These are phyloP conservation scores for Tipula lateralis DNA, from an alignment of 2,888 invertebrate genomes.

Conservation along the genomic window DNA sequence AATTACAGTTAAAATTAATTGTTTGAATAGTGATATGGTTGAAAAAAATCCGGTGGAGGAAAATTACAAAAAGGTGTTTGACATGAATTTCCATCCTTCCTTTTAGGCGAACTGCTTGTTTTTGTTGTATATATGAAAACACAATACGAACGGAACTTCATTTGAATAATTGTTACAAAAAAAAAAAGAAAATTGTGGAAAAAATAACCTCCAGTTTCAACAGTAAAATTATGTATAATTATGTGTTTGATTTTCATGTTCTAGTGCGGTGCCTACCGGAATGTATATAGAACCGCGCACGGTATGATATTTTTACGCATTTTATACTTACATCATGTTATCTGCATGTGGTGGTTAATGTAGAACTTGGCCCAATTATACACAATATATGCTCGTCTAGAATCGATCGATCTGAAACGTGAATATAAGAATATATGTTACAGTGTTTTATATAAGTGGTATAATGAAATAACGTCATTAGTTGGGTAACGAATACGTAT, in stretches of 20 bases:
- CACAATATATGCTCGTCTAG: neutral
- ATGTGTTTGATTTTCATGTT: constrained; percentile 6
- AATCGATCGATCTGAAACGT: neutral
- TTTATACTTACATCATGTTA: neutral
- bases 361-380: neutral
- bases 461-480: no score
- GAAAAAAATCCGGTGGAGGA: neutral
- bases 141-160: constrained; percentile 19
- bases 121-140: neutral
- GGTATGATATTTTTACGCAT: neutral
- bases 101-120: neutral
- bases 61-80: constrained; percentile 24
- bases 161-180: neutral
- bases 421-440: neutral
- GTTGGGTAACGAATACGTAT: neutral
- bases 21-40: constrained; percentile 1
- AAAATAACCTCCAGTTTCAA: constrained; percentile 8
- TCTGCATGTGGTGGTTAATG: neutral
- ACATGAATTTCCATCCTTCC: neutral
- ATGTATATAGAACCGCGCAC: neutral
- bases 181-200: neutral
- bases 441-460: no score
- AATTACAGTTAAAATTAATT: constrained; percentile 13
- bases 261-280: neutral
- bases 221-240: neutral